These are phyloP conservation scores for Trissonchulus sp. DNA, from an alignment of 2,888 invertebrate genomes.

Conservation along the genomic window DNA sequence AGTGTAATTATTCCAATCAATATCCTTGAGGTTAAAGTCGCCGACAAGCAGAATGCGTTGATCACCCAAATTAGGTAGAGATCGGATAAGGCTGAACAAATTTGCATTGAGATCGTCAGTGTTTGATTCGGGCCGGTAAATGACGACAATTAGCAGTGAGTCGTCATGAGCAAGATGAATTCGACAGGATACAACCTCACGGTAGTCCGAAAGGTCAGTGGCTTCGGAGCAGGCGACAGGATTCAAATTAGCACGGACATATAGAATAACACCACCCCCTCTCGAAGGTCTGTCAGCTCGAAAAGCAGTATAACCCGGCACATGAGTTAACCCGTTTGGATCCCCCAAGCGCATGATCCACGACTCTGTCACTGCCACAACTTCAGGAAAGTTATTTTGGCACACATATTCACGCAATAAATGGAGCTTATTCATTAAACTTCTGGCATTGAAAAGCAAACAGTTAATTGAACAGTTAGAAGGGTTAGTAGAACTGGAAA, in stretches of 20 bases:
- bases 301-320: slow-evolving; percentile 13
- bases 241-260: slow-evolving; percentile 6
- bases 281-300: neutral
- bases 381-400: neutral
- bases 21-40: too few relatives aligned
- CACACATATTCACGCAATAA: slow-evolving; percentile 2
- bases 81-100: slow-evolving; percentile 10
- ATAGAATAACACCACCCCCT: neutral
- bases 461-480: too few relatives aligned
- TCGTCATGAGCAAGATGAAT: neutral
- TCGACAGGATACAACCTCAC: slow-evolving; percentile 5
- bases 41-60: too few relatives aligned
- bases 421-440: too few relatives aligned
- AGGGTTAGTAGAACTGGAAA: too few relatives aligned
- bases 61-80: neutral
- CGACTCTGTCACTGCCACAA: slow-evolving; percentile 11
- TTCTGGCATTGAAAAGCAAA: too few relatives aligned
- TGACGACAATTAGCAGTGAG: neutral
- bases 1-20: too few relatives aligned
- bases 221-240: neutral
- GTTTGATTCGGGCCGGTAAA: slow-evolving; percentile 2
- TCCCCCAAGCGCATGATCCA: neutral
- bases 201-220: neutral
- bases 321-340: neutral
- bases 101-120: neutral